These are phyloP conservation scores for Machaerirhynchus nigripectus DNA, from an alignment of 2,113 vertebrate genomes.

Conservation along the genomic window DNA sequence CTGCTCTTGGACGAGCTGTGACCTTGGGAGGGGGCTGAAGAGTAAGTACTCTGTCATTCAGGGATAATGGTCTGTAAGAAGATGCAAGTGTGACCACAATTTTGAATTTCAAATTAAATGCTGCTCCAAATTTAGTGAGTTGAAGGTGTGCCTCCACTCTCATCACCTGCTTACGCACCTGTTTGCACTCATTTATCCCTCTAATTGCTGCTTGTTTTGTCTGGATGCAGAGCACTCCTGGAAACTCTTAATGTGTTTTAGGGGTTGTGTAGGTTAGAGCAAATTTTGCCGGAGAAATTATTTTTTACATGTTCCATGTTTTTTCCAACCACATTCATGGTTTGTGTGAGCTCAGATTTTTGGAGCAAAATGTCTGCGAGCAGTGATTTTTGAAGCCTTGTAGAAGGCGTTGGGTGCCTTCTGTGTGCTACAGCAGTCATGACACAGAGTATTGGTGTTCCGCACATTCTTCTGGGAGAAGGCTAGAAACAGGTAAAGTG, in stretches of 20 bases:
- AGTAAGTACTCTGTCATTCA: neutral
- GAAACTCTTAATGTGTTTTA: neutral
- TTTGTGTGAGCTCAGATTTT: neutral
- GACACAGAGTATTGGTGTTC: rapidly evolving
- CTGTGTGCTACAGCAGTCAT: rapidly evolving
- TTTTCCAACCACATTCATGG: rapidly evolving
- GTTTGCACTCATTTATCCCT: rapidly evolving
- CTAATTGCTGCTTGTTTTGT: neutral
- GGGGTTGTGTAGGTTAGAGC: neutral
- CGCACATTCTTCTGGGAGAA: neutral
- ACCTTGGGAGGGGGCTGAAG: neutral
- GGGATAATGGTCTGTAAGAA: neutral
- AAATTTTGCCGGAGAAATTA: neutral
- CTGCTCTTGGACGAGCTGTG: neutral
- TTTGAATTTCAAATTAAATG: neutral
- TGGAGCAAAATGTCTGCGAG: neutral
- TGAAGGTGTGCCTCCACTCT: neutral
- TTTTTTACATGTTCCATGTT: rapidly evolving
- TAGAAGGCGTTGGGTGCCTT: neutral
- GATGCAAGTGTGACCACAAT: neutral
- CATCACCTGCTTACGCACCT: neutral
- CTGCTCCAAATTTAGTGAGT: neutral
- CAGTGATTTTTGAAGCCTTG: neutral
- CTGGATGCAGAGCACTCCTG: neutral
- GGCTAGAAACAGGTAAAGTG: neutral